A percentile compares a stretch with the other conserved stretches of the same genome.
These are phyloP conservation scores for Microchirus variegatus DNA, from an alignment of 2,797 vertebrate species.

Conservation along the genomic window DNA sequence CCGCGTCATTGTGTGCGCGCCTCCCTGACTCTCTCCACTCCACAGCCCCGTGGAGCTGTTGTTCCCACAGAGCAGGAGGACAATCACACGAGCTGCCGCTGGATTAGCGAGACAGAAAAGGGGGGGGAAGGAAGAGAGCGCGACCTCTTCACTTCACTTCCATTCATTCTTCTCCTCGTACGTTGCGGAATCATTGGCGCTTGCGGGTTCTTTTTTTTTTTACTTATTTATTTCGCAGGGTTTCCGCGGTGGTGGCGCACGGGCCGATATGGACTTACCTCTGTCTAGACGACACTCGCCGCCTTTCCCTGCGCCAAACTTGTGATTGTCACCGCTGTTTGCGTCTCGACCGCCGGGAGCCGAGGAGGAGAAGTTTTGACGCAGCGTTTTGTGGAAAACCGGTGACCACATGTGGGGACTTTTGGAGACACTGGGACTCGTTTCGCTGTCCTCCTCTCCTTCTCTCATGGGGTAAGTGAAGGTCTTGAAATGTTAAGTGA, in stretches of 20 bases:
- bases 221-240: conserved; percentile 10
- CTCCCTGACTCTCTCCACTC: conserved; percentile 42
- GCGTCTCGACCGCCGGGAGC: background rate
- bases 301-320: conserved; percentile 50
- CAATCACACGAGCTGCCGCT: conserved; percentile 50
- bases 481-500: background rate
- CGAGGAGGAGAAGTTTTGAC: conserved; percentile 19
- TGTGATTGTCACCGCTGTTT: conserved; percentile 60
- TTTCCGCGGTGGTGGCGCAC: conserved; percentile 7
- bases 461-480: conserved; percentile 82
- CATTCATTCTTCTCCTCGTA: background rate
- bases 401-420: conserved; percentile 57
- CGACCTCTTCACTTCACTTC: background rate
- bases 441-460: conserved; percentile 32
- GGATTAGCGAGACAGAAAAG: conserved; percentile 40
- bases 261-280: conserved; percentile 68
- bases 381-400: conserved; percentile 23
- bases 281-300: conserved; percentile 49
- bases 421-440: conserved; percentile 34
- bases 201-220: background rate
- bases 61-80: conserved; percentile 61
- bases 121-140: conserved; percentile 55
- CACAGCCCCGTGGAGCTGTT: conserved; percentile 63
- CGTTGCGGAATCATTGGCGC: background rate
- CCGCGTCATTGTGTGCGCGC: conserved; percentile 44